These are phyloP conservation scores for Sebastolobus alascanus DNA, from an alignment of 2,797 vertebrate genomes.

Conservation along the genomic window DNA sequence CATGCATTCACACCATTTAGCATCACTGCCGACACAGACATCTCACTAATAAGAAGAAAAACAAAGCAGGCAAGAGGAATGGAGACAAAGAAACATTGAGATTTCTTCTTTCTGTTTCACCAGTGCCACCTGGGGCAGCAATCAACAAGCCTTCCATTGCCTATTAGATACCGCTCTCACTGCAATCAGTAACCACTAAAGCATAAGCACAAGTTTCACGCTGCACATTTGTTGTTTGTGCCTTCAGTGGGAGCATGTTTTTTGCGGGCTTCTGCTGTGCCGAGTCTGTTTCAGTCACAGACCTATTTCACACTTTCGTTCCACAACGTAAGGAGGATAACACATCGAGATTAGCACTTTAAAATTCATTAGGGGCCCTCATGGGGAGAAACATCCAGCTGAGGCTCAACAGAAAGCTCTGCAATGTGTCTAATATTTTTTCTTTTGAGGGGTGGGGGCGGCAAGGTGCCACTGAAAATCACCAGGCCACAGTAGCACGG, in stretches of 20 bases:
- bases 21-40: constrained; percentile 19
- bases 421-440: constrained; percentile 37
- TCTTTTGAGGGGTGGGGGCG: not conserved
- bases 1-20: constrained; percentile 17
- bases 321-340: constrained; percentile 29
- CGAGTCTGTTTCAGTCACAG: constrained; percentile 22
- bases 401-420: constrained; percentile 38
- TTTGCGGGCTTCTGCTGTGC: constrained; percentile 19
- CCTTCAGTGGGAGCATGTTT: constrained; percentile 6
- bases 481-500: constrained; percentile 21
- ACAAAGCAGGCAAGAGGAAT: constrained; percentile 14
- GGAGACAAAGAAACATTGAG: constrained; percentile 14
- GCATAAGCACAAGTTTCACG: constrained; percentile 16
- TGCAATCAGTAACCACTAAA: constrained; percentile 44
- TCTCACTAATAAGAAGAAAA: constrained; percentile 42
- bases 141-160: constrained; percentile 52
- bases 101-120: constrained; percentile 38
- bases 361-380: constrained; percentile 62
- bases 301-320: constrained; percentile 45
- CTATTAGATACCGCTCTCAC: constrained; percentile 47
- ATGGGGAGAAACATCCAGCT: constrained; percentile 47
- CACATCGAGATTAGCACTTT: constrained; percentile 57
- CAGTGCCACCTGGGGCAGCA: constrained; percentile 51
- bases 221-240: not conserved
- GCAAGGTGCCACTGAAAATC: constrained; percentile 51